Evolutionary conservation across 2,113 vertebrate species (phyloP), one percentile per base, ranked within the genome.

Genomic region (Coptodon rendalli): DNA sequence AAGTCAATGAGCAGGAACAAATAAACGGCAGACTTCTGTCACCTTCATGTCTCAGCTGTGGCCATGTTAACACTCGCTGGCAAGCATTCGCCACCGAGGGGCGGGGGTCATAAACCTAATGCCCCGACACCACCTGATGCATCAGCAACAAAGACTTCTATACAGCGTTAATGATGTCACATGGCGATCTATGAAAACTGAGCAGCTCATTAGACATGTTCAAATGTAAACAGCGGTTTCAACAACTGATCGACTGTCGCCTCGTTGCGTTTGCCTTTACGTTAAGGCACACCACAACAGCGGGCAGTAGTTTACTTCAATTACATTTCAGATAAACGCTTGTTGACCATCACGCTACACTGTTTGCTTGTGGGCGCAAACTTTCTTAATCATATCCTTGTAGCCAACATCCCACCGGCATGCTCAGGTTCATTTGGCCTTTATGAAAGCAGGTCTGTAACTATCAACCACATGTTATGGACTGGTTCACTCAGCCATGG

Each of bases 1-100:
- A 63, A 89, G 84, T 95, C 86, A 91, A 87, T 66, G 82, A 94
- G 87, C 86, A 89, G 89, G 94, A 96, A 93, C 93, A 95, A 96
- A 96, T 96, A 94, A 84, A 81, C 87, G 80, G 82, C 76, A 87
- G 63, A 91, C 84, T 90, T 84, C 76, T 91, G 91, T 90, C 88
- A 94, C 85, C 84, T 89, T 86, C 27, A 38, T 40, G 45, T 83
- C 86, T 81, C 89, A 91, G 84, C 86, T 12, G 54, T 34, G 83
- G 84, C 52, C 84, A 87, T 89, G 88, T 88, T 90, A 92, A 89
- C 90, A 86, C 88, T 91, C 73, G 27, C 76, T 54, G 91, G 89
- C 84, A 83, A 88, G 81, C 81, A 87, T 90, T 91, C 80, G 80
- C 92, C 92, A 92, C 89, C 82, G 38, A 88, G 86, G 91, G 86